Base-by-base conservation (phyloP, 2,113 vertebrate species). In the Pyrgilauda ruficollis region DNA sequence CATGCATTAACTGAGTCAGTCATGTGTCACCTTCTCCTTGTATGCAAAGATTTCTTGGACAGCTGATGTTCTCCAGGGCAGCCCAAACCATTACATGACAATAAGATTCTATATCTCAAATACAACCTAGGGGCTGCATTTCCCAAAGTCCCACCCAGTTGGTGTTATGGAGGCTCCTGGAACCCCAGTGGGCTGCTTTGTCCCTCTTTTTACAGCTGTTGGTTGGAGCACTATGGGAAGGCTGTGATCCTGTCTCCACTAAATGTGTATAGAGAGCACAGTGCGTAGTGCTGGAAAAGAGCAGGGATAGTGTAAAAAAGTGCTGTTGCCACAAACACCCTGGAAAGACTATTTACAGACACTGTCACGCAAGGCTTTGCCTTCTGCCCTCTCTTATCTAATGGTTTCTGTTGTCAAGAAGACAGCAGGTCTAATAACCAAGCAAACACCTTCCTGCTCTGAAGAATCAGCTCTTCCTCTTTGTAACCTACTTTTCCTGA, bases 181-280 rank as follows among this genome's bases (percentile, higher is more conserved):
- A 56, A 8, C 8, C 8, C 13, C 0, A 0, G 8, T 19, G 18
- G 49, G 26, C 31, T 75, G 24, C 13, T 19, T 67, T 3, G 1
- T 61, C 39, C 39, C 69, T 49, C 27, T 27, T 76, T 72, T 41
- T 44, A 30, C 43, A 41, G 41, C 2, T 81, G 37, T 33, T 69
- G 30, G 15, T 55, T 63, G 56, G 52, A 72, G 28, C 26, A 21
- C 17, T 19, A 11, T 8, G 23, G 43, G 26, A 81, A 76, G 39
- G 66, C 39, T 61, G 24, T 2, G 4, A 13, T 68, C 22, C 5
- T 2, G 10, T 77, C n/a, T 63, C 15, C 52, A 9, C 27, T 30
- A 31, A 50, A 9, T 37, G n/a, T 3, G 0, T 33, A 12, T 7
- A n/a, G 75, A 61, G 8, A 14, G 4, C 0, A 0, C 20, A 16